Evolutionary conservation across 2,888 invertebrate genomes (phyloP).

Genomic region (Leptopilina myrica): DNA sequence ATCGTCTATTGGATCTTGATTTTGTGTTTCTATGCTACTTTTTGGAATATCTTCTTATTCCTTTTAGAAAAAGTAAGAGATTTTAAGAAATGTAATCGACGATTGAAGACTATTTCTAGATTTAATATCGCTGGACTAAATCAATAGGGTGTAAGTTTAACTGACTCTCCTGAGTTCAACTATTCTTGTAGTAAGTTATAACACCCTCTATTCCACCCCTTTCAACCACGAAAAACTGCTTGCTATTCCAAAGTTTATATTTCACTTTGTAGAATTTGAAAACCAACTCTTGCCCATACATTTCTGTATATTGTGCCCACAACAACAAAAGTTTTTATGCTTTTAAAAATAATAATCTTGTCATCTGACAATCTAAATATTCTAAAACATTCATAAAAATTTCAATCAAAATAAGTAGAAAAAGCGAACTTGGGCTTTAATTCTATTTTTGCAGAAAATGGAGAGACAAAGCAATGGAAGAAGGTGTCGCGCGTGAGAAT

Average conservation of each 20-base stretch:
- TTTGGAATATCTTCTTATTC: too few relatives aligned
- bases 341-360: too few relatives aligned
- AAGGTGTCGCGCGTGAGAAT: constrained; percentile 51
- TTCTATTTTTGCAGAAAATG: constrained; percentile 41
- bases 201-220: constrained; percentile 51
- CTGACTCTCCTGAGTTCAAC: constrained; percentile 54
- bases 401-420: not conserved
- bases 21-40: too few relatives aligned
- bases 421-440: not conserved
- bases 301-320: constrained; percentile 16
- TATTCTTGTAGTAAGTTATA: constrained; percentile 53
- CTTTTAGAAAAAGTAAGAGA: too few relatives aligned
- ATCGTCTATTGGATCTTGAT: too few relatives aligned
- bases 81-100: too few relatives aligned
- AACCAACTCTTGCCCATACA: constrained; percentile 61
- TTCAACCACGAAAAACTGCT: constrained; percentile 63
- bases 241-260: constrained; percentile 59
- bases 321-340: not conserved
- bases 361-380: too few relatives aligned
- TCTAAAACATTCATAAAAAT: too few relatives aligned
- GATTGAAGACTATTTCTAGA: too few relatives aligned
- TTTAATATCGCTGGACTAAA: constrained; percentile 67
- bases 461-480: constrained; percentile 52
- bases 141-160: constrained; percentile 69
- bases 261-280: constrained; percentile 64